Evolutionary conservation across 2,113 vertebrate genomes (phyloP).

Genomic region (Sceloporus undulatus): DNA sequence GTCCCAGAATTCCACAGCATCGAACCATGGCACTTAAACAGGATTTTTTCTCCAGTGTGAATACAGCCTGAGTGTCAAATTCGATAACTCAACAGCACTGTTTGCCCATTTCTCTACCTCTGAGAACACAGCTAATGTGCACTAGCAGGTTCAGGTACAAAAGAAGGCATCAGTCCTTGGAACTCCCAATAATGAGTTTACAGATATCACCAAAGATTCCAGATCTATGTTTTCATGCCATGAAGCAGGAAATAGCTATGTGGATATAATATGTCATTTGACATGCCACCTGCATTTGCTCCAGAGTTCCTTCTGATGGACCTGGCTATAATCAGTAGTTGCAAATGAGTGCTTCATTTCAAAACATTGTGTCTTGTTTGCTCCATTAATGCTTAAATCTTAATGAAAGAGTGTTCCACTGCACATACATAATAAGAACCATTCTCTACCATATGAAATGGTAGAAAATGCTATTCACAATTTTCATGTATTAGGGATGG

Average conservation of each 20-base stretch:
- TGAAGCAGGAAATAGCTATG: too few relatives aligned
- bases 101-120: neutral
- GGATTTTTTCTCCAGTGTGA: too few relatives aligned
- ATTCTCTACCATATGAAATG: too few relatives aligned
- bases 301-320: neutral
- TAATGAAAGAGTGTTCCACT: too few relatives aligned
- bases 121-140: neutral
- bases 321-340: neutral
- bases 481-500: too few relatives aligned
- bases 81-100: neutral
- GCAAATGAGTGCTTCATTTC: neutral
- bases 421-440: too few relatives aligned
- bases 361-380: neutral
- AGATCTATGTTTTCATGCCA: neutral
- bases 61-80: neutral
- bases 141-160: neutral
- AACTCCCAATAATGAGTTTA: too few relatives aligned
- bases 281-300: neutral
- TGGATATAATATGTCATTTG: too few relatives aligned
- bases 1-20: too few relatives aligned
- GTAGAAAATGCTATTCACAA: too few relatives aligned
- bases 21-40: too few relatives aligned
- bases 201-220: neutral
- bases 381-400: neutral
- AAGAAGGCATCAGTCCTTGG: neutral